These are phyloP conservation scores for Shinisaurus crocodilurus DNA, from an alignment of 2,113 vertebrate species.

Conservation along the genomic window DNA sequence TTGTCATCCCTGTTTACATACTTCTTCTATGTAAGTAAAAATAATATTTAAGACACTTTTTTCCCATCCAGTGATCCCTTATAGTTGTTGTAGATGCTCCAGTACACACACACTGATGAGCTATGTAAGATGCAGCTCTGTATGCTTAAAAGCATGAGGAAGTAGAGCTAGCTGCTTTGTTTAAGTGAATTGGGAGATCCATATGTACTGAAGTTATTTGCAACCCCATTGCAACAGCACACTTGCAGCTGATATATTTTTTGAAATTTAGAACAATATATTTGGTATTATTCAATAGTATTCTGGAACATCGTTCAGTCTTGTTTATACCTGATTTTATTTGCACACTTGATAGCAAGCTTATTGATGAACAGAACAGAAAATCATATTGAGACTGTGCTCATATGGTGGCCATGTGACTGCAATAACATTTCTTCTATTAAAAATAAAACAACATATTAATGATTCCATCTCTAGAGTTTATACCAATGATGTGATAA, in stretches of 20 bases:
- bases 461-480: conserved; percentile 48
- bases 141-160: neutral
- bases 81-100: neutral
- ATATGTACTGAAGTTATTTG: neutral
- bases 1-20: neutral
- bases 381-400: neutral
- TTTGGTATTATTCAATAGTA: neutral
- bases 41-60: neutral
- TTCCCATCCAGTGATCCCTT: neutral
- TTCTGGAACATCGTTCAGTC: neutral
- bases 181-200: neutral
- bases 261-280: neutral
- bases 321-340: neutral
- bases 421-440: neutral
- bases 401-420: neutral
- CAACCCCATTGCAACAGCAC: neutral
- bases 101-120: neutral
- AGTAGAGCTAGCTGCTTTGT: neutral
- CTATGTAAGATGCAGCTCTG: neutral
- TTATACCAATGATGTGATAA: conserved; percentile 50
- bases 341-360: neutral
- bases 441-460: conserved; percentile 14
- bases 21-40: neutral
- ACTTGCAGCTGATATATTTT: conserved; percentile 16
- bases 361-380: neutral